A percentile compares a stretch with the other conserved stretches of the same genome.
phyloP scores from a whole-genome alignment of 1,140 invertebrate species.

The Mycetomoellerius zeteki region DNA sequence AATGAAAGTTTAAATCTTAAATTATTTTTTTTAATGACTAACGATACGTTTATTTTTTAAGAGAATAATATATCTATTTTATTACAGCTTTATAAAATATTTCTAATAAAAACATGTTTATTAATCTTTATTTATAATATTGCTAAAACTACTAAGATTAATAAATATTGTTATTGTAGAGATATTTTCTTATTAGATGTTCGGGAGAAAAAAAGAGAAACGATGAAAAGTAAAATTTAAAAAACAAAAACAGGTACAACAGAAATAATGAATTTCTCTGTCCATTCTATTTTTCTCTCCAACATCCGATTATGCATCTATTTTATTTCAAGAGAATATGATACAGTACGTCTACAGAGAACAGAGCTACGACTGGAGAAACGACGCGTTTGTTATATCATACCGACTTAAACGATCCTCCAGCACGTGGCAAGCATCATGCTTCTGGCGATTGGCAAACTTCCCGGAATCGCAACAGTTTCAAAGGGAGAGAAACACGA shows the following conservation, averaged over 20 bases:
- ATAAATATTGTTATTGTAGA: too few species aligned
- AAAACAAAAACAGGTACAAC: not conserved
- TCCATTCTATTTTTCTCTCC: not conserved
- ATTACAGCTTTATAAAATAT: not conserved
- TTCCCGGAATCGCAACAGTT: not conserved
- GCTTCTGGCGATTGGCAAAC: not conserved
- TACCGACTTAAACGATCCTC: slow-evolving; percentile 31
- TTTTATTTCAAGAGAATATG: not conserved
- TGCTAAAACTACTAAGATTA: too few species aligned
- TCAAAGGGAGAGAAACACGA: not conserved
- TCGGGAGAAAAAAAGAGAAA: not conserved
- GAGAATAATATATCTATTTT: not conserved
- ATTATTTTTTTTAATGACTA: not conserved
- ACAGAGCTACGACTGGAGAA: not conserved
- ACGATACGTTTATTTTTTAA: not conserved
- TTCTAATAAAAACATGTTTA: not conserved
- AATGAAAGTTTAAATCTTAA: not conserved
- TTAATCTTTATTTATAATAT: too few species aligned
- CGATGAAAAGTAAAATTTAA: not conserved
- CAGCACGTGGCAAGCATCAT: slow-evolving; percentile 14
- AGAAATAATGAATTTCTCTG: not conserved
- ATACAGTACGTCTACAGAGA: not conserved
- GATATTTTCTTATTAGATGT: not conserved
- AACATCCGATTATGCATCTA: not conserved
- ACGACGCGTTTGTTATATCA: not conserved